A percentile compares a stretch with the other conserved stretches of the same genome.
Conservation (phyloP, 2,797 vertebrate species). For the Hemibagrus guttatus region DNA sequence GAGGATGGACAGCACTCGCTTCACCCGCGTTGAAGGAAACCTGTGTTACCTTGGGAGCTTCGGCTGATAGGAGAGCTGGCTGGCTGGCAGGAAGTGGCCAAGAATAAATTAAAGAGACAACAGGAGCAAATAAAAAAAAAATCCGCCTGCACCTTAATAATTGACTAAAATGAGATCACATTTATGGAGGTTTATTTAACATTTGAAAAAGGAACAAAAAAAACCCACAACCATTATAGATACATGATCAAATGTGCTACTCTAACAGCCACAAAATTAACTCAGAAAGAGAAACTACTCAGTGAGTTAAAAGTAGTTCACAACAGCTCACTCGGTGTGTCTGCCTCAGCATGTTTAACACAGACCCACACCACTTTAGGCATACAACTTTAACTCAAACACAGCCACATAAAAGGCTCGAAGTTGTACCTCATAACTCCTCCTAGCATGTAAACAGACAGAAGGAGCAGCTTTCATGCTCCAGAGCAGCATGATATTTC, state of each 20-base stretch:
- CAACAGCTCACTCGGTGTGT: not conserved
- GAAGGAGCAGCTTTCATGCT: not conserved
- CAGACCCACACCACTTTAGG: not conserved
- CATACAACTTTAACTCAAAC: constrained; percentile 21
- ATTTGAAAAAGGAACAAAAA: not conserved
- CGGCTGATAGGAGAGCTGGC: not conserved
- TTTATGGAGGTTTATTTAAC: not conserved
- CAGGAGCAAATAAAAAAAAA: not conserved
- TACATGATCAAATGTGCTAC: not conserved
- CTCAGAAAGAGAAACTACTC: not conserved
- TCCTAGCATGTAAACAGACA: constrained; percentile 33
- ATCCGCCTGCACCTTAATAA: not conserved
- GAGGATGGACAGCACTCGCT: not conserved
- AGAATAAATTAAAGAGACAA: not conserved
- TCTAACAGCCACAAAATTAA: not conserved
- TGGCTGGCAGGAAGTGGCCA: not conserved
- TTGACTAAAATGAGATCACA: not conserved
- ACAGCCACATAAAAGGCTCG: constrained; percentile 22
- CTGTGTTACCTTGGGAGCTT: not conserved
- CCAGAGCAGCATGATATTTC: not conserved
- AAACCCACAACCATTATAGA: not conserved
- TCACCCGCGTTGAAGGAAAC: not conserved
- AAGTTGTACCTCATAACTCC: constrained; percentile 12
- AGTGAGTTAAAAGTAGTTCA: not conserved
- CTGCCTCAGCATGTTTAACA: not conserved